These are phyloP conservation scores for Acanthurus leucopareius DNA, from an alignment of 2,797 vertebrate genomes.

Conservation along the genomic window DNA sequence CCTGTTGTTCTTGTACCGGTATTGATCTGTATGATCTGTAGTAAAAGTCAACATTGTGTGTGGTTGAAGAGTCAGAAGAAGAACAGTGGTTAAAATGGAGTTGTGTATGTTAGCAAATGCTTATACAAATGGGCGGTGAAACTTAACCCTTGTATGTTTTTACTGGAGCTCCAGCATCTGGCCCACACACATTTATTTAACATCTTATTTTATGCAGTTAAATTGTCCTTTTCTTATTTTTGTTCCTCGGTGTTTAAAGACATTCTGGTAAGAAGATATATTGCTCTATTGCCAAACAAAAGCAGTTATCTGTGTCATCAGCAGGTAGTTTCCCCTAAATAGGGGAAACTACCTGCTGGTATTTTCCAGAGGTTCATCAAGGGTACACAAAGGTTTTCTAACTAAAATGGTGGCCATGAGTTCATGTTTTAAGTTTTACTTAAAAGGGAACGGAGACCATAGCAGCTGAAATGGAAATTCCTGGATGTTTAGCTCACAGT, in stretches of 20 bases:
- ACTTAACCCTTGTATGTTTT: conserved; percentile 58
- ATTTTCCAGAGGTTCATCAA: background rate
- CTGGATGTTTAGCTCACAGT: conserved; percentile 72
- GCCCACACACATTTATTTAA: conserved; percentile 23
- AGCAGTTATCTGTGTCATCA: background rate
- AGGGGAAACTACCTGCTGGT: no score
- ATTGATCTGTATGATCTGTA: conserved; percentile 75
- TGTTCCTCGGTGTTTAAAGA: conserved; percentile 25
- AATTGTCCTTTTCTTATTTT: conserved; percentile 30
- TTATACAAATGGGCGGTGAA: conserved; percentile 62
- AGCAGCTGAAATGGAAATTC: conserved; percentile 60
- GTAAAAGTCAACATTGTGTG: conserved; percentile 73
- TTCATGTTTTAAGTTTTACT: conserved; percentile 50
- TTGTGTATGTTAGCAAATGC: conserved; percentile 37
- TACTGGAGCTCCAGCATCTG: conserved; percentile 56
- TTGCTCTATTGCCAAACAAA: background rate
- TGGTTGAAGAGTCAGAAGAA: conserved; percentile 37
- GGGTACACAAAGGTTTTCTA: background rate
- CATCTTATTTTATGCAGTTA: conserved; percentile 54
- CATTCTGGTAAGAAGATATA: background rate
- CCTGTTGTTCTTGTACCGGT: conserved; percentile 65
- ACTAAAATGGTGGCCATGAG: conserved; percentile 38
- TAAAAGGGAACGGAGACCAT: conserved; percentile 64
- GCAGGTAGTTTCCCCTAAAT: conserved; percentile 11
- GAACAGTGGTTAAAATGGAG: conserved; percentile 33